Base-by-base conservation (phyloP, 2,888 invertebrate genomes). In the Mythimna impura region DNA sequence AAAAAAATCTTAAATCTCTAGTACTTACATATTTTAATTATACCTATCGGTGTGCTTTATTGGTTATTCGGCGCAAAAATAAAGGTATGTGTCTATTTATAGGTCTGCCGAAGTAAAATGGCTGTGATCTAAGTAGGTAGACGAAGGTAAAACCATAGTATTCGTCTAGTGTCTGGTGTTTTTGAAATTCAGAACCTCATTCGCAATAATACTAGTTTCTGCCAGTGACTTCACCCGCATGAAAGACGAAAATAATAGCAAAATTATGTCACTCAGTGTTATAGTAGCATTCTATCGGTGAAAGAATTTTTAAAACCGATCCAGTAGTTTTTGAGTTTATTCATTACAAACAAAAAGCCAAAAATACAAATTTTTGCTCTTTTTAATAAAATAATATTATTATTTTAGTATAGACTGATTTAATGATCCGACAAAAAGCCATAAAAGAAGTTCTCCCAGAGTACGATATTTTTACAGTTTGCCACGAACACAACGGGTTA, bases 401-500 rank as follows among this genome's bases (percentile, higher is more conserved):
- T n/a, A n/a, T n/a, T n/a, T n/a, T n/a, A n/a, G n/a, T n/a, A n/a
- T n/a, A n/a, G n/a, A n/a, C n/a, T n/a, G n/a, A n/a, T n/a, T n/a
- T n/a, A n/a, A n/a, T n/a, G n/a, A n/a, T n/a, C 63, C 63, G 34
- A 55, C 40, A 30, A 17, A 75, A 57, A 55, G 22, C 17, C 20
- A 55, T 50, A 61, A 61, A 76, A 65, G 22, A 64, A 36, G 22
- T 52, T 20, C 20, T 30, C 8, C 54, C 25, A 43, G 61, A 66
- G 36, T 57, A 47, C n/a, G 64, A 64, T 78, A 81, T 68, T 67
- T 76, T 64, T 64, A 60, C 36, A 68, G 60, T 76, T 81, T 55
- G 61, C 36, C 36, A 65, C 20, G 66, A 76, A 63, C 34, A 80
- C 54, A 50, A 57, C 22, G n/a, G 25, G n/a, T 30, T 40, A 57